These are phyloP conservation scores for Bergia sp. DNA, from an alignment of 92 coral and sea anemone species.

Conservation along the genomic window DNA sequence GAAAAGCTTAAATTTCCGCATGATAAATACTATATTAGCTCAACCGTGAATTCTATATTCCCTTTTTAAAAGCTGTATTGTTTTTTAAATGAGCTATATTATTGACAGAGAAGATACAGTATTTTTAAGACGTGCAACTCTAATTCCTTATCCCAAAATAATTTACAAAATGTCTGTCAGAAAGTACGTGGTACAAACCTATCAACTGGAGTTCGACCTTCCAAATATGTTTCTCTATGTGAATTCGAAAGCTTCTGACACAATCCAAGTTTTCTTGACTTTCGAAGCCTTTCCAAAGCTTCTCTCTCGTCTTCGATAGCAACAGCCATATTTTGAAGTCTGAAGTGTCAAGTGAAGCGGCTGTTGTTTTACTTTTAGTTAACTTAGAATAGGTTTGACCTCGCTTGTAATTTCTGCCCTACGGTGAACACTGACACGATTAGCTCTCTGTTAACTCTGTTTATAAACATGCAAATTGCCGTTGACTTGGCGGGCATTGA, in stretches of 20 bases:
- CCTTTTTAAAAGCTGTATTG: not conserved
- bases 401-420: not conserved
- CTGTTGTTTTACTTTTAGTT: not conserved
- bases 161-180: not conserved
- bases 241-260: constrained; percentile 66
- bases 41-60: not conserved
- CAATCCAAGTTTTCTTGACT: constrained; percentile 75
- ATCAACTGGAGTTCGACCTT: constrained; percentile 69
- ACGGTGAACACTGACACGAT: not conserved
- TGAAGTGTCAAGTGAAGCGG: not conserved
- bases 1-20: not conserved
- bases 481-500: not conserved
- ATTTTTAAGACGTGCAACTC: not conserved
- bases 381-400: not conserved
- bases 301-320: constrained; percentile 44
- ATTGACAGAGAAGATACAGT: not conserved
- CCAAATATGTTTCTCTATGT: constrained; percentile 59
- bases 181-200: constrained; percentile 47
- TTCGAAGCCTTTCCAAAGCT: constrained; percentile 61
- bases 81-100: not conserved
- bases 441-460: not conserved
- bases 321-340: constrained; percentile 9
- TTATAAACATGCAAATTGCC: constrained; percentile 28
- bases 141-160: constrained; percentile 27
- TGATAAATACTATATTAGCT: not conserved